These are phyloP conservation scores for Podarcis lilfordi DNA, from an alignment of 2,797 vertebrate genomes.

Conservation along the genomic window DNA sequence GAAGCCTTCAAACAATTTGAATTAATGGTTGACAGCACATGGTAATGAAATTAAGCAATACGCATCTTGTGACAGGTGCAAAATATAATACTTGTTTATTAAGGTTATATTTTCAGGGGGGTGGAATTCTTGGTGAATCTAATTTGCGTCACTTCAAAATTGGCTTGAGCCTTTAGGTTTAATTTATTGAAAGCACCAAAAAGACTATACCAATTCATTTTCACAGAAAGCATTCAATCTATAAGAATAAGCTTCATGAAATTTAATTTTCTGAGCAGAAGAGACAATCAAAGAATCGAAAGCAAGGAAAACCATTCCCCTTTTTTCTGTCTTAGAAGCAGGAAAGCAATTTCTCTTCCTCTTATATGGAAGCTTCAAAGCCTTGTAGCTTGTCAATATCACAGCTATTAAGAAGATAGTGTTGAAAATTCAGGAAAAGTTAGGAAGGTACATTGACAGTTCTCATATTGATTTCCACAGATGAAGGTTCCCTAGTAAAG, in stretches of 20 bases:
- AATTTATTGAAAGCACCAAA: slow-evolving; percentile 66
- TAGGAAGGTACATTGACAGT: not conserved
- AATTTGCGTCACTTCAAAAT: slow-evolving; percentile 69
- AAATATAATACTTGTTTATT: slow-evolving; percentile 48
- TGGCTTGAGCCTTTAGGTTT: slow-evolving; percentile 59
- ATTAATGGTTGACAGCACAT: slow-evolving; percentile 60
- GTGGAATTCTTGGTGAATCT: slow-evolving; percentile 63
- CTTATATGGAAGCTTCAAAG: not conserved
- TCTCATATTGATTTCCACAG: not conserved
- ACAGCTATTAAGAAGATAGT: not conserved
- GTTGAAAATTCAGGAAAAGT: not conserved
- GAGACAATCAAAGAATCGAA: slow-evolving; percentile 35
- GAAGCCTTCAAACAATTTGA: slow-evolving; percentile 52
- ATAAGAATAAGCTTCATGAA: slow-evolving; percentile 61
- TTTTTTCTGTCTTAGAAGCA: slow-evolving; percentile 22
- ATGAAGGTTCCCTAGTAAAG: not conserved
- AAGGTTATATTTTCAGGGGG: slow-evolving; percentile 58
- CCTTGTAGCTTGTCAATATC: not conserved
- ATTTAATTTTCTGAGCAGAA: slow-evolving; percentile 65
- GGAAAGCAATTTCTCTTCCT: not conserved
- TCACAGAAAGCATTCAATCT: slow-evolving; percentile 62
- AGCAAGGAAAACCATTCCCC: not conserved
- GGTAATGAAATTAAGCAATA: slow-evolving; percentile 72
- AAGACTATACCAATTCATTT: slow-evolving; percentile 62
- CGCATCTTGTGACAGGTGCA: slow-evolving; percentile 61